These are phyloP conservation scores for Phymatocera aterrima DNA, from an alignment of 2,888 invertebrate species.

Conservation along the genomic window DNA sequence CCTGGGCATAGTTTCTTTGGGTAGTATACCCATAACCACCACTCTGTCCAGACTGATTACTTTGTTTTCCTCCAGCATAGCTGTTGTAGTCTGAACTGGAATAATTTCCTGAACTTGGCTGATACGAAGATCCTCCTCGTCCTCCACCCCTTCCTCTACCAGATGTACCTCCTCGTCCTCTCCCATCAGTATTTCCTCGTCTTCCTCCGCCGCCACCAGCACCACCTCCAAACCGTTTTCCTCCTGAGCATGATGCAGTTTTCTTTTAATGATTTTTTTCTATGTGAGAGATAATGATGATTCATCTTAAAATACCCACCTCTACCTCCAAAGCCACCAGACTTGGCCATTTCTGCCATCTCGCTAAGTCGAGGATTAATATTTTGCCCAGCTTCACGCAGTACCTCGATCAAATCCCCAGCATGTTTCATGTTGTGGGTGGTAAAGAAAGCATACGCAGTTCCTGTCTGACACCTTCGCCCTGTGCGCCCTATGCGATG, in stretches of 20 bases:
- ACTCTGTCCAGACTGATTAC: conserved; percentile 54
- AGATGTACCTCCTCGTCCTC: conserved; percentile 55
- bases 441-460: conserved; percentile 96
- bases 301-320: conserved; percentile 54
- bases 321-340: conserved; percentile 65
- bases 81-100: conserved; percentile 61
- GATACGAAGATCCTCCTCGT: conserved; percentile 61
- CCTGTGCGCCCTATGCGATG: conserved; percentile 97
- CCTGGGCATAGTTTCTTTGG: conserved; percentile 61
- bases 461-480: conserved; percentile 89
- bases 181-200: conserved; percentile 53
- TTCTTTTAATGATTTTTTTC: neutral
- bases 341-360: conserved; percentile 77
- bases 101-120: conserved; percentile 58
- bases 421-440: conserved; percentile 92
- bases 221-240: conserved; percentile 59
- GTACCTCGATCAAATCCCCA: conserved; percentile 90
- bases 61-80: conserved; percentile 58
- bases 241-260: conserved; percentile 54
- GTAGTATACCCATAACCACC: conserved; percentile 62
- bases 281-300: conserved; percentile 8
- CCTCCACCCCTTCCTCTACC: conserved; percentile 50
- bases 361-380: conserved; percentile 91
- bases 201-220: conserved; percentile 49
- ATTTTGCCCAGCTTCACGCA: conserved; percentile 91